phyloP scores from a whole-genome alignment of 1,140 invertebrate species.

The Magallana ariakensis region DNA sequence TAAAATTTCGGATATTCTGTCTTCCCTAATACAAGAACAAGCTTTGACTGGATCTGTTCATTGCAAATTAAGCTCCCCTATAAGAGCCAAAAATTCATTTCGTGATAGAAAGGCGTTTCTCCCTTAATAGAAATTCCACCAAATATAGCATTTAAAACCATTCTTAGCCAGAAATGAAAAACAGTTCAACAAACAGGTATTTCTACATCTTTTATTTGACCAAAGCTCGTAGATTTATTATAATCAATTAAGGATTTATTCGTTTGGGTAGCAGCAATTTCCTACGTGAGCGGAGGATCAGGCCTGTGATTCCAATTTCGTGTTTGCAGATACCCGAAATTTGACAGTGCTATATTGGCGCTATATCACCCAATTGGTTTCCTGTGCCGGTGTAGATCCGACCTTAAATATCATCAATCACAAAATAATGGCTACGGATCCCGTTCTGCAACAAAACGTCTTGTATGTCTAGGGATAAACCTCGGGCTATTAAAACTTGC shows the following conservation, averaged over 20 bases:
- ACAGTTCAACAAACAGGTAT: slow-evolving; percentile 28
- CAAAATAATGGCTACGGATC: background rate
- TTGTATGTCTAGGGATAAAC: background rate
- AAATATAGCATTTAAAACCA: slow-evolving; percentile 21
- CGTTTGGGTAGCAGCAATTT: background rate
- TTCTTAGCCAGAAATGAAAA: slow-evolving; percentile 18
- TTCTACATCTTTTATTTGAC: slow-evolving; percentile 12
- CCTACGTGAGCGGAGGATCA: background rate
- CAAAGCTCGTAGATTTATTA: slow-evolving; percentile 24
- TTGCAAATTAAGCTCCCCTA: slow-evolving; percentile 24
- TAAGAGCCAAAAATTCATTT: slow-evolving; percentile 29
- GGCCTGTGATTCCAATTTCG: background rate
- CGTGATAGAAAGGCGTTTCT: slow-evolving; percentile 26
- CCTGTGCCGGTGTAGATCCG: background rate
- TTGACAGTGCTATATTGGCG: background rate
- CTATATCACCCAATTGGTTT: background rate
- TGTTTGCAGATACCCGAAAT: slow-evolving; percentile 10
- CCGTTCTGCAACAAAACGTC: background rate
- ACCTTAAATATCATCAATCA: slow-evolving; percentile 23
- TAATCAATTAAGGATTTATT: background rate
- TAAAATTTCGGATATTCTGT: background rate
- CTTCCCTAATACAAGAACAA: background rate
- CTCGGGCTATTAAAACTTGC: background rate
- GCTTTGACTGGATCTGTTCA: slow-evolving; percentile 23
- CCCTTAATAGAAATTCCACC: slow-evolving; percentile 8